phyloP scores from a whole-genome alignment of 2,888 invertebrate genomes.

The Hylaea fasciaria region DNA sequence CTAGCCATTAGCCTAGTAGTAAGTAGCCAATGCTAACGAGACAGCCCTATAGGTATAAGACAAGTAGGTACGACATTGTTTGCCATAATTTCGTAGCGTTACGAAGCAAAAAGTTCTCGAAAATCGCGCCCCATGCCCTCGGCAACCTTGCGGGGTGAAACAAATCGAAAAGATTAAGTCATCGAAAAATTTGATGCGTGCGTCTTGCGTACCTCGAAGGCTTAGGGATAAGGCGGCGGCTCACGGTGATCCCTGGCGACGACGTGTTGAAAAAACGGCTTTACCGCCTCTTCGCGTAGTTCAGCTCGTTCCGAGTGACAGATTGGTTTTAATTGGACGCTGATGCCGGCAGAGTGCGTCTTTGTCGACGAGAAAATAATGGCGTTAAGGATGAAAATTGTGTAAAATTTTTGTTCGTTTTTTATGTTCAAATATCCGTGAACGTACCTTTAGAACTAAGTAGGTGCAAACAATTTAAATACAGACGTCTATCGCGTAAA shows the following conservation, averaged over 20 bases:
- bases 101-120: conserved; percentile 18
- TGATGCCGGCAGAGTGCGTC: background rate
- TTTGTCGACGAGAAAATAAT: background rate
- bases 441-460: too few species aligned
- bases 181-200: conserved; percentile 74
- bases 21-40: too few species aligned
- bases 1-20: too few species aligned
- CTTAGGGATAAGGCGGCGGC: conserved; percentile 52
- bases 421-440: conserved; percentile 1
- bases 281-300: conserved; percentile 32
- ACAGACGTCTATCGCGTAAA: too few species aligned
- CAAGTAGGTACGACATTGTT: too few species aligned
- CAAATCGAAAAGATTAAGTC: conserved; percentile 64
- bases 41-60: too few species aligned
- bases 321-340: conserved; percentile 39
- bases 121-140: conserved; percentile 19
- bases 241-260: conserved; percentile 34
- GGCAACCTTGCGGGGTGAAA: conserved; percentile 44
- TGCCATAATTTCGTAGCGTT: conserved; percentile 12
- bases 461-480: too few species aligned
- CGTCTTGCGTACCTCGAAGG: conserved; percentile 56
- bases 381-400: background rate
- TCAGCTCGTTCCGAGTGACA: conserved; percentile 36
- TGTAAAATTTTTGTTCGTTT: background rate
- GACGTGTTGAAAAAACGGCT: conserved; percentile 44